Percentiles rank a stretch among this genome's conserved stretches.
phyloP scores from a whole-genome alignment of 2,888 invertebrate species.

The Synanthedon formicaeformis region DNA sequence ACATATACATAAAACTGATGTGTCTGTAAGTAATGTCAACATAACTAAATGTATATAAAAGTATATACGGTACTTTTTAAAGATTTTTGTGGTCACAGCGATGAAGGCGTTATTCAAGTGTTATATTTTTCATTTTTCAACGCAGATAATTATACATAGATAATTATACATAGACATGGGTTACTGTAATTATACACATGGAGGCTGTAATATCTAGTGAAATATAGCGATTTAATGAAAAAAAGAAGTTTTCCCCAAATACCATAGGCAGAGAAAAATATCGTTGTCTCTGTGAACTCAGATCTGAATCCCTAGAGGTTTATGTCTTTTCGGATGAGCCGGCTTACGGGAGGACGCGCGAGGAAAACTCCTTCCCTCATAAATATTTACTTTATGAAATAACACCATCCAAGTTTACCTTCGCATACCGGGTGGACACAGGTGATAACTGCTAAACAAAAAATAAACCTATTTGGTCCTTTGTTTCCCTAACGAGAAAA shows the following conservation, averaged over 20 bases:
- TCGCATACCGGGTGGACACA: constrained; percentile 45
- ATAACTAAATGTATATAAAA: too few species aligned
- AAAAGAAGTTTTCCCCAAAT: neutral
- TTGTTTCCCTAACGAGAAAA: constrained; percentile 13
- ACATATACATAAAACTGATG: too few species aligned
- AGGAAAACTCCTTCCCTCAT: constrained; percentile 58
- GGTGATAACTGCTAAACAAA: constrained; percentile 54
- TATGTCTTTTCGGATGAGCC: constrained; percentile 66
- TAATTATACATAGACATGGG: too few species aligned
- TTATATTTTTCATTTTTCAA: too few species aligned
- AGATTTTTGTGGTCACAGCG: too few species aligned
- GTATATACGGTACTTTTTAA: too few species aligned
- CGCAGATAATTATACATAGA: too few species aligned
- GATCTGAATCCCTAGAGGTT: constrained; percentile 63
- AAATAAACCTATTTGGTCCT: constrained; percentile 28
- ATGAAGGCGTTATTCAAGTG: too few species aligned
- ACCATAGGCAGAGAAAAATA: constrained; percentile 27
- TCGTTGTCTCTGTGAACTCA: constrained; percentile 58
- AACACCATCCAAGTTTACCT: constrained; percentile 53
- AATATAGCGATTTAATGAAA: neutral
- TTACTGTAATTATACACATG: too few species aligned
- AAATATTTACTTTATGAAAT: constrained; percentile 71
- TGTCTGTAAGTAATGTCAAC: too few species aligned
- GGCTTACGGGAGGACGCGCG: constrained; percentile 58
- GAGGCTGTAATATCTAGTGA: too few species aligned